phyloP scores from a whole-genome alignment of 2,888 invertebrate species.

The Carabus problematicus region DNA sequence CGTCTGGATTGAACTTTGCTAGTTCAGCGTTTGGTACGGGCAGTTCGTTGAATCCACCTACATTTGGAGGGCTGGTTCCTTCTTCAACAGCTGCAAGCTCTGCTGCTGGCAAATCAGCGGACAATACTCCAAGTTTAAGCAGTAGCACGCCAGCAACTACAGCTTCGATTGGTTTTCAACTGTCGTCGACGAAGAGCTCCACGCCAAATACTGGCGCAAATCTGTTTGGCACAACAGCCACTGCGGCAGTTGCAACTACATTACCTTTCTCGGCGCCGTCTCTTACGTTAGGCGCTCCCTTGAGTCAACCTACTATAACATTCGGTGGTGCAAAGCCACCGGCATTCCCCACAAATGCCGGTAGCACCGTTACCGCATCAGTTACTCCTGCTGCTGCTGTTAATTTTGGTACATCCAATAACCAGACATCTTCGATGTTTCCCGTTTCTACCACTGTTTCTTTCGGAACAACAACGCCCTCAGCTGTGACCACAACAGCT shows the following conservation, averaged over 20 bases:
- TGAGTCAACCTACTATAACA: neutral
- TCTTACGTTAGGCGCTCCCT: neutral
- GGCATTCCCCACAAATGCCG: neutral
- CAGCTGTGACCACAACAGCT: neutral
- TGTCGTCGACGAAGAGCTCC: conserved; percentile 2
- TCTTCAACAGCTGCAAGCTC: conserved; percentile 16
- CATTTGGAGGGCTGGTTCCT: conserved; percentile 32
- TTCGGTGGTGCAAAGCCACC: neutral
- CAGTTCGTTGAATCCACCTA: conserved; percentile 21
- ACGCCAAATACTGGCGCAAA: too few relatives aligned
- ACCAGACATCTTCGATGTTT: too few relatives aligned
- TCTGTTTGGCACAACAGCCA: neutral
- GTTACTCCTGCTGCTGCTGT: conserved; percentile 7
- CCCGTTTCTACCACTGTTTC: neutral
- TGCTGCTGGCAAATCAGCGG: neutral
- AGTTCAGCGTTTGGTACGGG: conserved; percentile 10
- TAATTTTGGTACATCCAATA: conserved; percentile 11
- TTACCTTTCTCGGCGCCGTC: neutral
- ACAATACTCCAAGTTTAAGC: too few relatives aligned
- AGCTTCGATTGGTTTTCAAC: conserved; percentile 18
- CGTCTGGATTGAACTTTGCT: conserved; percentile 8
- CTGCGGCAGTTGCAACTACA: neutral
- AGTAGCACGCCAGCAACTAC: conserved; percentile 5
- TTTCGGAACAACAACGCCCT: conserved; percentile 11
- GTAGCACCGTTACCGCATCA: neutral